phyloP scores from a whole-genome alignment of 1,140 invertebrate genomes.

The Brachionus koreanus region DNA sequence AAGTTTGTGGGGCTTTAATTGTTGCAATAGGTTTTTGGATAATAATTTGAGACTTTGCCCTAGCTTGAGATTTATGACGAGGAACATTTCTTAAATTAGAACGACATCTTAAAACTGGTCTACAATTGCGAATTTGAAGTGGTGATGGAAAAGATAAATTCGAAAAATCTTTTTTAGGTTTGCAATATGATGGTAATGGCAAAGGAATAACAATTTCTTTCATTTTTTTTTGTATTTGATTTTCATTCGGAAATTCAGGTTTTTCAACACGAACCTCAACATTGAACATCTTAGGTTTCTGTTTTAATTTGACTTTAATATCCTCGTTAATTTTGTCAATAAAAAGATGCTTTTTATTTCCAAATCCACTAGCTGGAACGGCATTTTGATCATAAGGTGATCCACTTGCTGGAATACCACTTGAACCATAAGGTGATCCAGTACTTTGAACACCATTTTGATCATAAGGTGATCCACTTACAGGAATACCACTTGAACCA shows the following conservation, averaged over 20 bases:
- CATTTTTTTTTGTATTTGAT: background rate
- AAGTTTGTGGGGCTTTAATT: background rate
- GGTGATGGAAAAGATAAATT: background rate
- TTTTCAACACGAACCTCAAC: constrained; percentile 21
- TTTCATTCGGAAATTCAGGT: background rate
- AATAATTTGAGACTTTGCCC: background rate
- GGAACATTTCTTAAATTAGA: background rate
- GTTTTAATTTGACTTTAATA: background rate
- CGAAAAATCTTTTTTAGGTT: background rate
- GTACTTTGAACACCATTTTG: background rate
- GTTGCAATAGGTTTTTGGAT: background rate
- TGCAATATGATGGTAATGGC: constrained; percentile 9
- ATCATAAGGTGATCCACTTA: background rate
- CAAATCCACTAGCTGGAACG: too few species aligned
- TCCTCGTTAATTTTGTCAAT: background rate
- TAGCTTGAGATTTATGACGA: background rate
- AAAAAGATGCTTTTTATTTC: background rate
- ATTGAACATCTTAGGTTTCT: background rate
- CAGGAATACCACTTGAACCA: background rate
- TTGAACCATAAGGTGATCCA: background rate
- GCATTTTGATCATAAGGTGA: background rate
- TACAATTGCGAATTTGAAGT: background rate
- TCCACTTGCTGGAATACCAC: background rate
- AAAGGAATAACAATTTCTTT: constrained; percentile 16
- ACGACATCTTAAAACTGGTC: background rate